These are phyloP conservation scores for Enteromius paludinosus DNA, from an alignment of 2,797 vertebrate genomes.

Conservation along the genomic window DNA sequence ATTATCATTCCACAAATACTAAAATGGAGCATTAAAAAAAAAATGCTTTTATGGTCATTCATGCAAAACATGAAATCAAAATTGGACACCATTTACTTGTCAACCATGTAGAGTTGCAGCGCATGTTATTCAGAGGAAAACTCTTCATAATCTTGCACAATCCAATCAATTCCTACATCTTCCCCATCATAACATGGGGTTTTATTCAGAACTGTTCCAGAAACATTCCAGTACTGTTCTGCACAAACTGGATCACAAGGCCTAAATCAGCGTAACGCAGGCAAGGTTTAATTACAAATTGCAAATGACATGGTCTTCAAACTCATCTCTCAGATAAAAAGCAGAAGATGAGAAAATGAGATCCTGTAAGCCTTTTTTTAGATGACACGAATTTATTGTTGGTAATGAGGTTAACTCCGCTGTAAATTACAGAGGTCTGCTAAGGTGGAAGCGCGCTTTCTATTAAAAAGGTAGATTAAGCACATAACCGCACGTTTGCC, in stretches of 20 bases:
- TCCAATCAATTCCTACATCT: neutral
- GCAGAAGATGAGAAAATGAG: conserved; percentile 40
- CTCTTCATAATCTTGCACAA: neutral
- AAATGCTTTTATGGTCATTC: neutral
- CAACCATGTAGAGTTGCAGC: neutral
- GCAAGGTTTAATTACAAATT: conserved; percentile 27
- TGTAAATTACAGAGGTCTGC: conserved; percentile 43
- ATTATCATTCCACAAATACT: neutral
- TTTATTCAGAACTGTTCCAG: neutral
- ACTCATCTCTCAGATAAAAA: conserved; percentile 30
- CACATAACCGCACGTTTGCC: neutral
- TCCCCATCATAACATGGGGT: neutral
- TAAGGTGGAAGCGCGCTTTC: conserved; percentile 31
- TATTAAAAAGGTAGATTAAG: conserved; percentile 33
- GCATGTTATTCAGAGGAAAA: neutral
- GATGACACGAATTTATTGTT: conserved; percentile 30
- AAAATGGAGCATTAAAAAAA: neutral
- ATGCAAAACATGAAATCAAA: neutral
- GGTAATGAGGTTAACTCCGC: conserved; percentile 40
- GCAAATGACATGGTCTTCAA: conserved; percentile 23
- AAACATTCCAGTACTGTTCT: neutral
- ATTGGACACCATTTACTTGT: neutral
- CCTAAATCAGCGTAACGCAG: neutral
- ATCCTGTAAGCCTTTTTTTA: conserved; percentile 28
- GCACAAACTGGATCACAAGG: neutral